A percentile compares a stretch with the other conserved stretches of the same genome.
Evolutionary conservation across 2,113 vertebrate genomes (phyloP).

Genomic region (Myocastor coypus): DNA sequence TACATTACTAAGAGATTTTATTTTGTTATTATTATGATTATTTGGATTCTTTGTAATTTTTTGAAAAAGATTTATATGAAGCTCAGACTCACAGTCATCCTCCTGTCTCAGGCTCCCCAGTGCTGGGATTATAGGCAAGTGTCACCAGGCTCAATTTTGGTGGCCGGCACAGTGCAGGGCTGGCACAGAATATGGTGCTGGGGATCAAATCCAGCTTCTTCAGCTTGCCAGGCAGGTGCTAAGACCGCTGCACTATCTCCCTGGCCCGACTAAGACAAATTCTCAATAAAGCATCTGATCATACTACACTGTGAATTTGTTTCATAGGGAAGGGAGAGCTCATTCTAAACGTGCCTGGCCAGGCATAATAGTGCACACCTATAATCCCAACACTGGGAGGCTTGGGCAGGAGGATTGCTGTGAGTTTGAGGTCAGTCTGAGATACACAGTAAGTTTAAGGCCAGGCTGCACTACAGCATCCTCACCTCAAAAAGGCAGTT

Average conservation of each 20-base stretch:
- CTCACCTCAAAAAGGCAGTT: neutral
- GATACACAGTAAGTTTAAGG: neutral
- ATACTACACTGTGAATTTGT: neutral
- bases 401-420: neutral
- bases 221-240: no score
- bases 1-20: neutral
- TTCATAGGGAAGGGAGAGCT: neutral
- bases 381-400: neutral
- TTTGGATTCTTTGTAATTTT: no score
- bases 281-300: neutral
- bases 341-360: neutral
- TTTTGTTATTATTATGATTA: no score
- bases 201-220: no score
- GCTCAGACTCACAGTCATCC: no score
- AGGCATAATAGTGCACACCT: neutral
- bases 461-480: neutral
- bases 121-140: no score
- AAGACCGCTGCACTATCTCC: no score
- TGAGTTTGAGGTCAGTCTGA: neutral
- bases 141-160: no score
- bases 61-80: no score
- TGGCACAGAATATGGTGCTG: no score
- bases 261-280: neutral
- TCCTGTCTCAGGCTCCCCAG: no score
- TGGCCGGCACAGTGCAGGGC: no score